phyloP scores from a whole-genome alignment of 2,888 invertebrate genomes.

The Acanthosepion esculentum region DNA sequence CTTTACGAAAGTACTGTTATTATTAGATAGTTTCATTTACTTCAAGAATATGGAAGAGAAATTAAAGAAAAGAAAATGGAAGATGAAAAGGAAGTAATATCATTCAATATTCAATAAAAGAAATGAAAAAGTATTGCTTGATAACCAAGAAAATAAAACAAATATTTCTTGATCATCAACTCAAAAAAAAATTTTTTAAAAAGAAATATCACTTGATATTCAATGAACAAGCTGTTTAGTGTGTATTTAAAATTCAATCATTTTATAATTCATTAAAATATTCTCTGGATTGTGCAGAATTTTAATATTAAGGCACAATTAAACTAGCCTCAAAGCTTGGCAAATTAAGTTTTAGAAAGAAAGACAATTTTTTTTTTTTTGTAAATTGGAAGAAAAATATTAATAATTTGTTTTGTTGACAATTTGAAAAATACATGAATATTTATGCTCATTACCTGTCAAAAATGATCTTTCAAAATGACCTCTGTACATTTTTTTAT shows the following conservation, averaged over 20 bases:
- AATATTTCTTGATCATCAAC: not conserved
- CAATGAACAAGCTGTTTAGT: not conserved
- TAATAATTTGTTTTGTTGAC: conserved; percentile 23
- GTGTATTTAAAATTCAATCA: conserved; percentile 33
- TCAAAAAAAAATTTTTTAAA: not conserved
- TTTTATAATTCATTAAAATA: conserved; percentile 33
- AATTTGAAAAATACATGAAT: not conserved
- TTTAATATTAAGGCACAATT: conserved; percentile 21
- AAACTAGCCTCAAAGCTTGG: not conserved
- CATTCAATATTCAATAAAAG: not conserved
- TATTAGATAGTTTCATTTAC: too few relatives aligned
- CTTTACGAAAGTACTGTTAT: too few relatives aligned
- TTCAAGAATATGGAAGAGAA: too few relatives aligned
- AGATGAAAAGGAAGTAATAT: too few relatives aligned
- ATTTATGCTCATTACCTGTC: conserved; percentile 40
- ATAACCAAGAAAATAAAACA: not conserved
- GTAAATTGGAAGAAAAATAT: not conserved
- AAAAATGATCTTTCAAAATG: conserved; percentile 23
- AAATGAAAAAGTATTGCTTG: not conserved
- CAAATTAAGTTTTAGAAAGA: not conserved
- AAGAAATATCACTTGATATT: not conserved
- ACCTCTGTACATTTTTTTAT: not conserved
- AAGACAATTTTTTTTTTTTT: not conserved
- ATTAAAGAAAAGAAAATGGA: too few relatives aligned
- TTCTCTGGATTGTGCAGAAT: not conserved